Evolutionary conservation across 2,797 vertebrate genomes (phyloP).

Genomic region (Masticophis lateralis): DNA sequence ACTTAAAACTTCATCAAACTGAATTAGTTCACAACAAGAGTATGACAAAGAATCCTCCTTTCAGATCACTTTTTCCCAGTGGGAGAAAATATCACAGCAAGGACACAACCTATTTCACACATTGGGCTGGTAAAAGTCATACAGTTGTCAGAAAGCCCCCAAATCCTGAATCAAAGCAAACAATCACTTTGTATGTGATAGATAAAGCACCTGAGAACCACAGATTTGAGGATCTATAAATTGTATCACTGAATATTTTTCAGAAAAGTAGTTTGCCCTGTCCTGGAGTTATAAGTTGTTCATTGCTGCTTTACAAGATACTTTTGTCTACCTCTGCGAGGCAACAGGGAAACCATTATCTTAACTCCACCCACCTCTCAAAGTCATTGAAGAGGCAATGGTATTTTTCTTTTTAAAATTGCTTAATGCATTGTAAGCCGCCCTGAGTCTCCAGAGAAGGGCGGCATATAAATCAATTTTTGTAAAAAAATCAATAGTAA

Average conservation of each 20-base stretch:
- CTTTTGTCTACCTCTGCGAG: background rate
- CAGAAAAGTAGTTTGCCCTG: background rate
- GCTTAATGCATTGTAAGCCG: too few species aligned
- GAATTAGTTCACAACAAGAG: background rate
- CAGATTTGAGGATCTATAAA: background rate
- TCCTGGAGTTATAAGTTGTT: background rate
- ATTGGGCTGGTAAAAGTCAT: background rate
- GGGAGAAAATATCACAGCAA: background rate
- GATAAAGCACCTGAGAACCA: background rate
- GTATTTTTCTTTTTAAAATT: background rate
- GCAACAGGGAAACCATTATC: background rate
- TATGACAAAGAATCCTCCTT: background rate
- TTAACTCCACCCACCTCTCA: background rate
- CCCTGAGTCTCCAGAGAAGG: too few species aligned
- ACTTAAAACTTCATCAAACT: background rate
- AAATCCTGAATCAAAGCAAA: background rate
- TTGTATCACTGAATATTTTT: background rate
- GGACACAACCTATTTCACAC: background rate
- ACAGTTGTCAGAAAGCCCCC: background rate
- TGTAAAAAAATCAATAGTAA: background rate
- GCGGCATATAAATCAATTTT: too few species aligned
- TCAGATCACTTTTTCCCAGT: background rate
- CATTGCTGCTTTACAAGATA: background rate
- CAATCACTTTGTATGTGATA: background rate
- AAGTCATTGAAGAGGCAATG: background rate